Evolutionary conservation across 1,140 invertebrate genomes (phyloP).

Genomic region (Heliconius congener): DNA sequence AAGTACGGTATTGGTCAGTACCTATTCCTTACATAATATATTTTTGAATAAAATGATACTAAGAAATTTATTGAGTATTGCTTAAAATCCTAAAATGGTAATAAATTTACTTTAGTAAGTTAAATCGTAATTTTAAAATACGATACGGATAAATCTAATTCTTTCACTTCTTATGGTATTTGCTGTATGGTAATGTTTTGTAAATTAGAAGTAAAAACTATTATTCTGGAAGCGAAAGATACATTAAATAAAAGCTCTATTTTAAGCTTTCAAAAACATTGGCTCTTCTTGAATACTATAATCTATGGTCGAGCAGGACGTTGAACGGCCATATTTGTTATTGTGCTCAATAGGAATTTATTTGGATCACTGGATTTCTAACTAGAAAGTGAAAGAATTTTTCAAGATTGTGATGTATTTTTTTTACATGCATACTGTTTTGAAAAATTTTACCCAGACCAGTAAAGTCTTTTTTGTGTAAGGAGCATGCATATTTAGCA

Average conservation of each 20-base stretch:
- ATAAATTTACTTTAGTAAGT: too few relatives aligned
- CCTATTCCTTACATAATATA: too few relatives aligned
- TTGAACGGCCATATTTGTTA: constrained; percentile 80
- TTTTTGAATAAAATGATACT: too few relatives aligned
- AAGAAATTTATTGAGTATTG: too few relatives aligned
- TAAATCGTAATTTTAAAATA: too few relatives aligned
- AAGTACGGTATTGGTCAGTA: too few relatives aligned
- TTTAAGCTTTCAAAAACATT: constrained; percentile 17
- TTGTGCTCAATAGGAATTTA: constrained; percentile 75
- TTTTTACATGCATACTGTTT: constrained; percentile 53
- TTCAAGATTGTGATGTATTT: constrained; percentile 73
- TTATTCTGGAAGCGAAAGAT: not conserved
- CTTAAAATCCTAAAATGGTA: too few relatives aligned
- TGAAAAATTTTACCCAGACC: constrained; percentile 54
- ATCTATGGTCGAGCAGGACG: constrained; percentile 49
- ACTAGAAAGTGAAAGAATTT: constrained; percentile 55
- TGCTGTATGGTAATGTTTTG: too few relatives aligned
- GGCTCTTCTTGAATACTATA: constrained; percentile 18
- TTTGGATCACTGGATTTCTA: constrained; percentile 69
- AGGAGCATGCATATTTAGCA: constrained; percentile 69
- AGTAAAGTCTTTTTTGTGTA: constrained; percentile 53
- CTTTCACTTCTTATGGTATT: too few relatives aligned
- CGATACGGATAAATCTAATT: too few relatives aligned
- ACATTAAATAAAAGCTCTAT: constrained; percentile 8
- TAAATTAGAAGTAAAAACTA: not conserved